Evolutionary conservation across 2,113 vertebrate genomes (phyloP).

Genomic region (Heterocephalus glaber): DNA sequence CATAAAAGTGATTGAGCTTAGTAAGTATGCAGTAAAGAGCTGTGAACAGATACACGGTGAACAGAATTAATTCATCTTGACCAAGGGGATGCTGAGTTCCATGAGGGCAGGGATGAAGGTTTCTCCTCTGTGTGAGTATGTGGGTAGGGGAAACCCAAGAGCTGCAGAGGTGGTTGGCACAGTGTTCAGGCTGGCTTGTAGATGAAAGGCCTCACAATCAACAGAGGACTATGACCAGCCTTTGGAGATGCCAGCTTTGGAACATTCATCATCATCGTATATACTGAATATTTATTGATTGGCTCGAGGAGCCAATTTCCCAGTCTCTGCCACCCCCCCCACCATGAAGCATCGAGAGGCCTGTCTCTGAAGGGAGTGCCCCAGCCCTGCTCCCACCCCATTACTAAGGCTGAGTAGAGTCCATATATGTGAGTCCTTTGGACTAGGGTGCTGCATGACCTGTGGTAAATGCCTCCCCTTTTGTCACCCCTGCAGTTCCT

Average conservation of each 20-base stretch:
- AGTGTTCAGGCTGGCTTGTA: neutral
- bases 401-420: slow-evolving; percentile 26
- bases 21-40: neutral
- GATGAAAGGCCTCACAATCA: neutral
- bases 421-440: slow-evolving; percentile 45
- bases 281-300: neutral
- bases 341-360: neutral
- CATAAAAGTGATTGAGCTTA: neutral
- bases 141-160: neutral
- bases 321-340: neutral
- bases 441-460: slow-evolving; percentile 53
- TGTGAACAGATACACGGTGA: neutral
- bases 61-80: neutral
- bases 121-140: neutral
- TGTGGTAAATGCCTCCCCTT: slow-evolving; percentile 60
- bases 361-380: slow-evolving; percentile 15
- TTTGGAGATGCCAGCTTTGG: neutral
- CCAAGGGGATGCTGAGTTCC: neutral
- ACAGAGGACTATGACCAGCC: neutral
- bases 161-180: neutral
- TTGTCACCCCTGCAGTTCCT: slow-evolving; percentile 67
- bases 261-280: neutral
- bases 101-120: neutral
- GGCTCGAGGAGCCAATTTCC: neutral
- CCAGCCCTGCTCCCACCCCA: neutral